Base-by-base conservation (phyloP, 2,113 vertebrate species). In the Tringa solitaria region DNA sequence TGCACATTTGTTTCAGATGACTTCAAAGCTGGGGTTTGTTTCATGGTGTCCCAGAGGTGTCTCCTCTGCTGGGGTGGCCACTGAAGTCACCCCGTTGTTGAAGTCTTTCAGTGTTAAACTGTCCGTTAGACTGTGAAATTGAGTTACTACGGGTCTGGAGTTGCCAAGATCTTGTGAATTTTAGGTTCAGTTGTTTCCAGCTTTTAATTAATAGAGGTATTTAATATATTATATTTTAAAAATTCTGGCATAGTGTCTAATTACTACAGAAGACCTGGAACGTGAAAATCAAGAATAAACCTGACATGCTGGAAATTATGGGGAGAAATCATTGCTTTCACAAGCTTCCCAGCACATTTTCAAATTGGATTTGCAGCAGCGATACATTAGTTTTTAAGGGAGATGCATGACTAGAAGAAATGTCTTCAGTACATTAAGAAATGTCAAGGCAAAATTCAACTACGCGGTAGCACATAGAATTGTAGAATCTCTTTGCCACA, bases 11-110 rank as follows among this genome's bases (percentile, higher is more conserved):
- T 32, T n/a, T 26, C 68, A 6, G 14, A 5, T 35, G 26, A 8
- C 68, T 46, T 51, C 23, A 43, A 14, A 60, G 54, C 2, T 26
- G 33, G 37, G 45, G 7, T 30, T 73, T 46, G 53, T 26, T 73
- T 37, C 0, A 1, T 35, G 46, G 9, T 68, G n/a, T 19, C 75
- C 59, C 30, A 9, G 4, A 19, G 21, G 15, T 10, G 21, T 5
- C 22, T 37, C 56, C 45, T 37, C 41, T 51, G 23, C 27, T 59
- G 1, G 7, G 8, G 22, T 20, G 33, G 9, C 27, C 20, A 6
- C 59, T 14, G 32, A 45, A 30, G 45, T 24, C 32, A 4, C 20
- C 26, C 4, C 2, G 2, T 8, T 14, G 45, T 17, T 59, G 24
- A 39, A 67, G 22, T 11, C 24, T 8, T 45, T 39, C 37, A 11